These are phyloP conservation scores for Hydropsyche betteni DNA, from an alignment of 2,888 invertebrate genomes.

Conservation along the genomic window DNA sequence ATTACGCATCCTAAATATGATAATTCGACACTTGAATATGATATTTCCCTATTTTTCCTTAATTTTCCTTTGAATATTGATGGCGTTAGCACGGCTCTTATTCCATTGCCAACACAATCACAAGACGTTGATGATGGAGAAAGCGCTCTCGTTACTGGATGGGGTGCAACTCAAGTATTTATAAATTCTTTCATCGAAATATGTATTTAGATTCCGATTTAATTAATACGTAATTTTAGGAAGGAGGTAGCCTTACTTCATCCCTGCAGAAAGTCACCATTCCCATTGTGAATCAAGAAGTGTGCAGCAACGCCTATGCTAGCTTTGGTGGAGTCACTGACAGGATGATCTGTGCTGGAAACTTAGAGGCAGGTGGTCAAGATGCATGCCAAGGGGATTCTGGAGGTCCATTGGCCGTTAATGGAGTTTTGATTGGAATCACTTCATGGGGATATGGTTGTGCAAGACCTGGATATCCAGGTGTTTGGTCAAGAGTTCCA, in stretches of 20 bases:
- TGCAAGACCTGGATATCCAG: constrained; percentile 33
- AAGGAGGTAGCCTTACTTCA: constrained; percentile 57
- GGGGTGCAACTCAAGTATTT: constrained; percentile 33
- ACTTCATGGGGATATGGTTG: constrained; percentile 38
- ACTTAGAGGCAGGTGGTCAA: background rate
- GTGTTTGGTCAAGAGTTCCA: constrained; percentile 35
- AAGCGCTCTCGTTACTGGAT: constrained; percentile 6
- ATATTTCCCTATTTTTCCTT: background rate
- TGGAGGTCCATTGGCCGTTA: constrained; percentile 34
- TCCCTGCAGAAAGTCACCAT: constrained; percentile 59
- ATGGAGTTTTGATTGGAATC: constrained; percentile 35
- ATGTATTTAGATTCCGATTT: background rate
- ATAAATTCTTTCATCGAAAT: background rate
- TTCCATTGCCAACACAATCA: constrained; percentile 1
- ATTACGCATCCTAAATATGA: background rate
- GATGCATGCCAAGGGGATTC: constrained; percentile 41
- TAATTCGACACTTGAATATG: background rate
- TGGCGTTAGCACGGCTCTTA: background rate
- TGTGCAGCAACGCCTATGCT: constrained; percentile 60
- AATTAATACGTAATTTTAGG: constrained; percentile 55
- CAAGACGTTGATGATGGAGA: background rate
- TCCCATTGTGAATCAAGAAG: constrained; percentile 58
- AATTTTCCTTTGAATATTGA: background rate
- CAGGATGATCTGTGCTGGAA: constrained; percentile 62
- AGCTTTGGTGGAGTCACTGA: constrained; percentile 57